Base-by-base conservation (phyloP, 2,888 invertebrate species). In the Heliconius sara region DNA sequence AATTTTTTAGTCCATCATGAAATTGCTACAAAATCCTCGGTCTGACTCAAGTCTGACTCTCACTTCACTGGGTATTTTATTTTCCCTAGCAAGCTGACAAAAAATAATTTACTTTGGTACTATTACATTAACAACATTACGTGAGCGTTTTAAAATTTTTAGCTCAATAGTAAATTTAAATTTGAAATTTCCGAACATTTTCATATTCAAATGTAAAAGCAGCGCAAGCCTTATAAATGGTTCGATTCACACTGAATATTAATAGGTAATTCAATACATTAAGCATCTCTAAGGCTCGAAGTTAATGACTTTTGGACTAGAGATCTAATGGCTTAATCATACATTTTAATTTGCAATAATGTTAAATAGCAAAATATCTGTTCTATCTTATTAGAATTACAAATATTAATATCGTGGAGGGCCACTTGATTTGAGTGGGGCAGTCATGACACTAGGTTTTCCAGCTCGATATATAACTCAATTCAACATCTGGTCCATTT, bases 221-320 rank as follows among this genome's bases (percentile, higher is more conserved):
- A 75, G 75, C 19, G 39, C 75, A 43, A 75, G 63, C 47, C 47
- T 65, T 65, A 75, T 47, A 75, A 60, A 73, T 25, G 73, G 34
- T 60, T 16, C 25, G 57, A 66, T 75, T 75, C 39, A 65, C 47
- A 75, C 43, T 75, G 75, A 66, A 66, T 75, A 65, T 66, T 75
- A 75, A 75, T 75, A 27, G 22, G 75, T 75, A 27, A 66, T 75
- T 75, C 75, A 75, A 75, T 75, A 75, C 65, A 47, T 47, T 75
- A 75, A 66, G 47, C 27, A 63, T 65, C 43, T 65, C 63, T 13
- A 39, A 57, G 22, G 43, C 12, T 65, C 12, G 25, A 19, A 27
- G 47, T 2, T 66, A 75, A 65, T 66, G 47, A 75, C 43, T 75
- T 65, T 13, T 27, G 47, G 65, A 34, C 4, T n/a, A 16, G 34